Evolutionary conservation across 1,140 invertebrate genomes (phyloP).

Genomic region (Trissolcus basalis): DNA sequence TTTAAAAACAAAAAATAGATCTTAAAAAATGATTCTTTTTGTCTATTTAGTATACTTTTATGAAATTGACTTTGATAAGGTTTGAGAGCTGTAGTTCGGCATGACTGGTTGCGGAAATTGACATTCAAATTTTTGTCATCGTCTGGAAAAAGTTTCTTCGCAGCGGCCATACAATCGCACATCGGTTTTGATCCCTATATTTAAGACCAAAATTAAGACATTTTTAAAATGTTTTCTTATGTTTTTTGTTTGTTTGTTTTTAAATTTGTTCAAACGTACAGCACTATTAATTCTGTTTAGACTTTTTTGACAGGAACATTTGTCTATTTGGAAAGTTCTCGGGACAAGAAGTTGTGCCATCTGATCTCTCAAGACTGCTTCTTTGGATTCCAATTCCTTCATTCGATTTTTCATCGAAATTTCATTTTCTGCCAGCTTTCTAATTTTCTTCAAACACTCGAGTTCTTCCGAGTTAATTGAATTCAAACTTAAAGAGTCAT

Average conservation of each 20-base stretch:
- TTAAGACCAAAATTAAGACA: background rate
- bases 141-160: slow-evolving; percentile 23
- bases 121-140: background rate
- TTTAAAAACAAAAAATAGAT: no score
- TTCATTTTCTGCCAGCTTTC: slow-evolving; percentile 64
- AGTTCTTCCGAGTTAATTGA: slow-evolving; percentile 68
- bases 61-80: no score
- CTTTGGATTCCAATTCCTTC: slow-evolving; percentile 63
- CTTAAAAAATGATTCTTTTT: no score
- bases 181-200: background rate
- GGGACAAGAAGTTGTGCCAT: slow-evolving; percentile 54
- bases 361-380: slow-evolving; percentile 61
- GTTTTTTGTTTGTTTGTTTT: slow-evolving; percentile 1
- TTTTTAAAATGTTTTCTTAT: no score
- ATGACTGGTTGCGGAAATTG: no score
- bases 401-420: slow-evolving; percentile 63
- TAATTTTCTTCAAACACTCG: slow-evolving; percentile 63
- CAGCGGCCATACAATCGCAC: slow-evolving; percentile 50
- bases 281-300: background rate
- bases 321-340: slow-evolving; percentile 18
- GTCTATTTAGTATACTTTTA: no score
- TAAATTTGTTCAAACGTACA: background rate
- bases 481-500: slow-evolving; percentile 55
- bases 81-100: no score
- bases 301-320: slow-evolving; percentile 26